phyloP scores from a whole-genome alignment of 2,888 invertebrate species.

The Didymodactylos carnosus region DNA sequence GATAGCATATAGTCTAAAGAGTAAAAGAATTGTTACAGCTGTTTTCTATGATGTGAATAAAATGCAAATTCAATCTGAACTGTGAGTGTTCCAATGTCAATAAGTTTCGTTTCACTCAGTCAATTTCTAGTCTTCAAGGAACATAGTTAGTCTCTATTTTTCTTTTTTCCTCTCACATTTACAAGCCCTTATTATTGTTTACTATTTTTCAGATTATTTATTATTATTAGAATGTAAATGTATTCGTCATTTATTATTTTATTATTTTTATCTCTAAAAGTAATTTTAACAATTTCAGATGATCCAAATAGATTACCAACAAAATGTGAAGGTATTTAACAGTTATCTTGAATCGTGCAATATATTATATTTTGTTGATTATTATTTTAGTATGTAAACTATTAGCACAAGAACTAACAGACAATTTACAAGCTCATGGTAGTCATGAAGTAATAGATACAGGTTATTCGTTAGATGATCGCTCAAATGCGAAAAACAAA shows the following conservation, averaged over 20 bases:
- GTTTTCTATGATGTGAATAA: too few species aligned
- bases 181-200: too few species aligned
- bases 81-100: too few species aligned
- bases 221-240: neutral
- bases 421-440: slow-evolving; percentile 1
- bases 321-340: slow-evolving; percentile 8
- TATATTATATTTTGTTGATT: neutral
- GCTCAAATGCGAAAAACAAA: neutral
- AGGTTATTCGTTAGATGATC: slow-evolving; percentile 5
- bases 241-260: neutral
- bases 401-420: slow-evolving; percentile 7
- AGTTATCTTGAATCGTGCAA: neutral
- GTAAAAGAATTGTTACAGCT: too few species aligned
- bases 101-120: too few species aligned
- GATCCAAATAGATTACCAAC: slow-evolving; percentile 14
- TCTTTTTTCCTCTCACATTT: too few species aligned
- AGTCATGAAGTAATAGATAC: slow-evolving; percentile 7
- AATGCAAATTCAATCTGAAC: too few species aligned
- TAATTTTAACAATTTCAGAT: too few species aligned
- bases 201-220: neutral
- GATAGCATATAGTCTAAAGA: too few species aligned
- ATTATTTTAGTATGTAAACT: slow-evolving; percentile 7
- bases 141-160: too few species aligned
- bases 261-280: neutral
- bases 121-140: too few species aligned